Evolutionary conservation across 2,888 invertebrate species (phyloP), one percentile per base, ranked within the genome.

Genomic region (Cantharis nigra): DNA sequence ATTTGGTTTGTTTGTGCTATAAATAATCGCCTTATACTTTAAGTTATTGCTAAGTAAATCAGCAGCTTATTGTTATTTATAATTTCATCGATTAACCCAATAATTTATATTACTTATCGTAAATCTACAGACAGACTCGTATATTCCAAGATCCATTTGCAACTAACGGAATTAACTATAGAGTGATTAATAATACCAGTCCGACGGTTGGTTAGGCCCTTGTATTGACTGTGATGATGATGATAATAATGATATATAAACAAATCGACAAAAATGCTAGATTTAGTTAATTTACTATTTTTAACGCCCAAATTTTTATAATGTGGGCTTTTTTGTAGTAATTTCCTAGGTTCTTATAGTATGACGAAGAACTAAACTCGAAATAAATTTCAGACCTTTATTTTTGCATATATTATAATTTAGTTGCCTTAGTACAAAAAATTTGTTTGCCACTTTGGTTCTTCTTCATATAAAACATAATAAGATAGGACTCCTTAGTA

Each of bases 401-500:
- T 23, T 23, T 67, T 23, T n/a, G 23, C 11, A 18, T n/a, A 18
- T n/a, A 67, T 13, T 67, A n/a, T 67, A 16, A 23, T 16, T 67
- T 67, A 13, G 3, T 13, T 23, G n/a, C 18, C 65, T 23, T n/a
- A 65, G 23, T n/a, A 9, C 14, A 14, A 67, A 7, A 20, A 26
- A 23, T 23, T 23, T 20, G 65, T 67, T 67, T 67, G 65, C 23
- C 75, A 72, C 69, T 69, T 65, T 75, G 69, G 73, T 78, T 72
- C 71, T 70, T 74, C 18, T 65, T 70, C 33, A 71, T 71, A 73
- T 30, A 30, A 72, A 75, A 67, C 3, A 26, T 74, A 71, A 67
- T 82, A 81, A 78, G 82, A 81, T 83, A 83, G 83, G 81, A 78
- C 75, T 74, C 78, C 78, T 33, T 77, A 78, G 80, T 82, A 82